Evolutionary conservation across 1,140 invertebrate genomes (phyloP).

Genomic region (Scaptomyza montana): DNA sequence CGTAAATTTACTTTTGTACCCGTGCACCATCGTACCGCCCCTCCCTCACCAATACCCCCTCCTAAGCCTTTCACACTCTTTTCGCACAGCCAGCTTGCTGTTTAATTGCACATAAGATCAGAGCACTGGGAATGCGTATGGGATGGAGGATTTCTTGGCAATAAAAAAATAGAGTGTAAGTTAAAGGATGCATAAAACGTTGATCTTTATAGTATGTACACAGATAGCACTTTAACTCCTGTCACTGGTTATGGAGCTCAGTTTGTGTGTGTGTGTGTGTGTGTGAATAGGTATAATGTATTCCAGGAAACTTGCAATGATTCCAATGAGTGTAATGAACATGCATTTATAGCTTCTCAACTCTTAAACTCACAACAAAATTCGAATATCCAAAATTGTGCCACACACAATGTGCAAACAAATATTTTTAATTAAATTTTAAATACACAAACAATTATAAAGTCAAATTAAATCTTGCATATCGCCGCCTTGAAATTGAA

Average conservation of each 20-base stretch:
- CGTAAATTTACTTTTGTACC: constrained; percentile 82
- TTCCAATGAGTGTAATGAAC: constrained; percentile 37
- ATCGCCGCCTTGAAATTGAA: constrained; percentile 57
- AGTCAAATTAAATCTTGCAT: constrained; percentile 74
- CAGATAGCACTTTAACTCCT: constrained; percentile 24
- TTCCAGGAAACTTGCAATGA: constrained; percentile 33
- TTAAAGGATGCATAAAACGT: constrained; percentile 80
- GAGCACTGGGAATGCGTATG: constrained; percentile 21
- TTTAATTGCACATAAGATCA: constrained; percentile 80
- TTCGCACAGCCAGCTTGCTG: constrained; percentile 25
- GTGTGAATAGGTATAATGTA: constrained; percentile 22
- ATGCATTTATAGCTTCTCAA: too few species aligned
- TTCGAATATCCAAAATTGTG: constrained; percentile 25
- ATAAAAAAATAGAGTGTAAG: constrained; percentile 82
- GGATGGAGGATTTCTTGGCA: constrained; percentile 66
- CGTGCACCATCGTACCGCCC: too few species aligned
- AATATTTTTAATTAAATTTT: constrained; percentile 69
- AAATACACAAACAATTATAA: constrained; percentile 33
- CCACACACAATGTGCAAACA: constrained; percentile 23
- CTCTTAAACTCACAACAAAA: too few species aligned
- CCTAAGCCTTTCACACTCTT: too few species aligned
- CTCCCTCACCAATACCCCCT: too few species aligned
- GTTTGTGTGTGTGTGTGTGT: not conserved
- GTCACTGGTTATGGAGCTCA: too few species aligned
- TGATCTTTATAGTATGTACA: constrained; percentile 65